Evolutionary conservation across 2,888 invertebrate genomes (phyloP).

Genomic region (Dascillus cervinus): DNA sequence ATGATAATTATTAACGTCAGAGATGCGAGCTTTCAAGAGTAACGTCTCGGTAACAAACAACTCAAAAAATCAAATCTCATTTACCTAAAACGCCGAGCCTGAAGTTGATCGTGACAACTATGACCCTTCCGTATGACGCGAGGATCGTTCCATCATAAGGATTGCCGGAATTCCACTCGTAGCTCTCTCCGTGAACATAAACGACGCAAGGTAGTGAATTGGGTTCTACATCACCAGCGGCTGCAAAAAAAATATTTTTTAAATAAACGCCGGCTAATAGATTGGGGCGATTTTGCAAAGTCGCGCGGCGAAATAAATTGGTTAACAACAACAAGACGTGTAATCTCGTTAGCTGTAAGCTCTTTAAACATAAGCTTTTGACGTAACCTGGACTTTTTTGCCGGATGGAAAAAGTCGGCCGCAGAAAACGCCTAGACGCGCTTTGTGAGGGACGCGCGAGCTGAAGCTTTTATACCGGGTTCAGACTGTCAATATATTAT

Average conservation of each 20-base stretch:
- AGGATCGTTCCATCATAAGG: conserved; percentile 94
- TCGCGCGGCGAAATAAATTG: too few relatives aligned
- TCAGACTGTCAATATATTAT: too few relatives aligned
- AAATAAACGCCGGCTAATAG: too few relatives aligned
- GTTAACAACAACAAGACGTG: too few relatives aligned
- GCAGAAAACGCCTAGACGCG: too few relatives aligned
- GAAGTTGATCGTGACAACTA: conserved; percentile 88
- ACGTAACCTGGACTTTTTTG: too few relatives aligned
- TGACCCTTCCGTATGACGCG: conserved; percentile 83
- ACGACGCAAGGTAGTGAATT: conserved; percentile 71
- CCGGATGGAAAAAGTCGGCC: too few relatives aligned
- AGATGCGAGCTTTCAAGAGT: conserved; percentile 1
- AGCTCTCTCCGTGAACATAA: conserved; percentile 91
- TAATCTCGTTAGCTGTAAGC: too few relatives aligned
- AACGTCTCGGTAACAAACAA: background rate
- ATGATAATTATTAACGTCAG: conserved; percentile 7
- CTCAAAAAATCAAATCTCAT: conserved; percentile 22
- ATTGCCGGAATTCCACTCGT: conserved; percentile 95
- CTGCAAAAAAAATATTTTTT: conserved; percentile 42
- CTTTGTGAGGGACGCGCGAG: too few relatives aligned
- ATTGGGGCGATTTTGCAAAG: too few relatives aligned
- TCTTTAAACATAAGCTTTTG: too few relatives aligned
- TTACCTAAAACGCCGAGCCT: conserved; percentile 80
- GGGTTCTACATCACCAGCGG: conserved; percentile 45
- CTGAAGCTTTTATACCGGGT: too few relatives aligned